phyloP scores from a whole-genome alignment of 92 coral and sea anemone genomes.

The Plumapathes pennacea region DNA sequence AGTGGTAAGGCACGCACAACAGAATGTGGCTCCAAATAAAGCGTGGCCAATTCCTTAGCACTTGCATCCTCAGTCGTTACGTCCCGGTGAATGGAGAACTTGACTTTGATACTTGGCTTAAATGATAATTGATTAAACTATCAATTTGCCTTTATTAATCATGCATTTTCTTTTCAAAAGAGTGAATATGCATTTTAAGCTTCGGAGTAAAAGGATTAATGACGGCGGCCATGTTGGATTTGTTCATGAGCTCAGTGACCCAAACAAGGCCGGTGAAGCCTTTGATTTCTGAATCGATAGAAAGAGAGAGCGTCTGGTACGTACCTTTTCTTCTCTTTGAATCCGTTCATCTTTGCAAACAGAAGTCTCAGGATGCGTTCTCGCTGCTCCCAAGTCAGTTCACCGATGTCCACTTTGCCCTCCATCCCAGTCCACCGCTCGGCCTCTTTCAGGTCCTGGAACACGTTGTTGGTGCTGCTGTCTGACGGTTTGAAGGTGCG shows the following conservation, averaged over 20 bases:
- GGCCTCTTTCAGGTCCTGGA: constrained; percentile 90
- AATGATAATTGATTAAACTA: too few species aligned
- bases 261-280: background rate
- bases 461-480: constrained; percentile 94
- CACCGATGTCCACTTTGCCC: constrained; percentile 88
- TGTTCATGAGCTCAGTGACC: background rate
- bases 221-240: background rate
- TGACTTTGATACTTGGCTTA: too few species aligned
- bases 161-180: too few species aligned
- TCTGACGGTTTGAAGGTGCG: constrained; percentile 90
- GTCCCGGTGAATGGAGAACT: too few species aligned
- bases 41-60: too few species aligned
- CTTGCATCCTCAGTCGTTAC: too few species aligned
- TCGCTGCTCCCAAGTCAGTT: constrained; percentile 98
- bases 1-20: too few species aligned
- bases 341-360: constrained; percentile 96
- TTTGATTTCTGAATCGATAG: background rate
- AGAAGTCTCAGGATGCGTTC: constrained; percentile 85
- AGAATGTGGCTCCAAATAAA: too few species aligned
- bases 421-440: constrained; percentile 96
- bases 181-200: too few species aligned
- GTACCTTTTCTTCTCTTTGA: constrained; percentile 77
- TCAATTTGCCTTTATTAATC: too few species aligned
- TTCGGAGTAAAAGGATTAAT: too few species aligned
- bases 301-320: too few species aligned